Evolutionary conservation across 2,113 vertebrate species (phyloP).

Genomic region (Colaptes auratus): DNA sequence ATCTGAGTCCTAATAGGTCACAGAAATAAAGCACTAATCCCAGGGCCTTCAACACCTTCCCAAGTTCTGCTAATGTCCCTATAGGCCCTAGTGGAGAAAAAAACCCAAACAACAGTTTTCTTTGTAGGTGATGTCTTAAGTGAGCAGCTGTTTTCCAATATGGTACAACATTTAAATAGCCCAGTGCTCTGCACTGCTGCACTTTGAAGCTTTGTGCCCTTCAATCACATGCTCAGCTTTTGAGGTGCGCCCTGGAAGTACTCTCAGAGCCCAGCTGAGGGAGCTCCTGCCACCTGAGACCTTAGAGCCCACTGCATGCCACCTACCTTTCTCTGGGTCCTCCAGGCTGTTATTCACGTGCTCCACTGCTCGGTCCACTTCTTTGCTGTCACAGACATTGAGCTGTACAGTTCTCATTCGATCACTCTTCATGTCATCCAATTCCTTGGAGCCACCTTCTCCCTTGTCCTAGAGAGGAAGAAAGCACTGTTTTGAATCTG

Average conservation of each 20-base stretch:
- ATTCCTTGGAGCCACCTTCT: conserved; percentile 72
- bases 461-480: conserved; percentile 73
- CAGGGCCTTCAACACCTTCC: background rate
- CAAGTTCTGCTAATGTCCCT: background rate
- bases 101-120: background rate
- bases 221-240: background rate
- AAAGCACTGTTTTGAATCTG: background rate
- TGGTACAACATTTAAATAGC: background rate
- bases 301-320: fast-evolving
- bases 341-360: conserved; percentile 51
- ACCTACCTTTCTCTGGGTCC: conserved; percentile 76
- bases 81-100: background rate
- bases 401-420: conserved; percentile 79
- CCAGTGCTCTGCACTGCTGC: background rate
- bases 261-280: background rate
- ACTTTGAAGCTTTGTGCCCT: background rate
- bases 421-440: conserved; percentile 79
- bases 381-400: conserved; percentile 77
- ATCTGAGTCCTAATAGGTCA: background rate
- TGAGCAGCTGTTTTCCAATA: background rate
- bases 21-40: background rate
- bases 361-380: conserved; percentile 72
- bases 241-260: background rate
- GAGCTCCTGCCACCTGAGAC: background rate
- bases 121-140: background rate